Percentiles rank a stretch among this genome's conserved stretches.
phyloP scores from a whole-genome alignment of 30 jellyfish, hydroid and myxozoan species.

The Mastigias papua region DNA sequence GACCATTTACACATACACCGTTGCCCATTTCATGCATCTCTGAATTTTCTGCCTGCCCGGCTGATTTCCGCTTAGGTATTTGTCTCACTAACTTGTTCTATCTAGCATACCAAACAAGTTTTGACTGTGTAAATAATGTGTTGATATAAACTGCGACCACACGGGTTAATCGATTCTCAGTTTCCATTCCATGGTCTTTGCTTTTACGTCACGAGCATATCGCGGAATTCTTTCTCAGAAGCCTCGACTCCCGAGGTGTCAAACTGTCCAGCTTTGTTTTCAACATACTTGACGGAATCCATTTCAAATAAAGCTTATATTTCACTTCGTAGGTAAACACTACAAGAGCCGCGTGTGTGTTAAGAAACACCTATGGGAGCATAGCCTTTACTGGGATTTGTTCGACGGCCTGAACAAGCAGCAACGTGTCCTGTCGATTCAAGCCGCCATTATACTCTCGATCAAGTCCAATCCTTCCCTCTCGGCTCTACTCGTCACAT shows the following conservation, averaged over 20 bases:
- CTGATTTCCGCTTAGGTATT: too few species aligned
- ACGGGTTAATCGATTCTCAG: neutral
- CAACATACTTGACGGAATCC: neutral
- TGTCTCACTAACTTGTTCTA: too few species aligned
- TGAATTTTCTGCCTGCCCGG: too few species aligned
- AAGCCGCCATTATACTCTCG: slow-evolving; percentile 93
- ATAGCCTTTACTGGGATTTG: slow-evolving; percentile 96
- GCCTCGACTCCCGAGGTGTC: neutral
- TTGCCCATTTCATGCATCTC: too few species aligned
- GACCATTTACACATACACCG: too few species aligned
- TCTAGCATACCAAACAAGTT: too few species aligned
- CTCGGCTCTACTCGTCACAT: slow-evolving; percentile 87
- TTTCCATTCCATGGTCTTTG: neutral
- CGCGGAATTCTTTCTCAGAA: neutral
- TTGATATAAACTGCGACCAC: neutral
- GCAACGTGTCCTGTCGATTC: slow-evolving; percentile 96
- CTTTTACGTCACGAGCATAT: neutral
- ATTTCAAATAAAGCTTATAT: neutral
- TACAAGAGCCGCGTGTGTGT: slow-evolving; percentile 98
- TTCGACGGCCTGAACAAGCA: slow-evolving; percentile 97
- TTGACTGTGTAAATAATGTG: too few species aligned
- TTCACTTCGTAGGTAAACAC: slow-evolving; percentile 82
- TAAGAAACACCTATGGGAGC: slow-evolving; percentile 97
- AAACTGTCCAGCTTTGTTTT: neutral
- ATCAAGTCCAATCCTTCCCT: slow-evolving; percentile 91